These are phyloP conservation scores for Phyllopteryx taeniolatus DNA, from an alignment of 2,113 vertebrate genomes.

Conservation along the genomic window DNA sequence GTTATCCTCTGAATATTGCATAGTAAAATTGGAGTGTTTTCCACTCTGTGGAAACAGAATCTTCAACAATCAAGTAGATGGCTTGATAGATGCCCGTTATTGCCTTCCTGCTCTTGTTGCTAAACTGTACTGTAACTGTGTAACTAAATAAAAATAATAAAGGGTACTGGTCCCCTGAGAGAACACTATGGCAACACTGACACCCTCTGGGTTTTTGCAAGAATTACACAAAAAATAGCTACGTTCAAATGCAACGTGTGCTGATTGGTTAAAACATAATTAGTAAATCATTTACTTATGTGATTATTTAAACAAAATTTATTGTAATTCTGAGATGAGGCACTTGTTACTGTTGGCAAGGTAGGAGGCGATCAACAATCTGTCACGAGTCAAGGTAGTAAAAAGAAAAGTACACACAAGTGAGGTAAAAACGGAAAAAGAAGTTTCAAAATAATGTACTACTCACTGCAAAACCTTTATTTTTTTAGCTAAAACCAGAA, in stretches of 20 bases:
- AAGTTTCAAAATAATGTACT: too few relatives aligned
- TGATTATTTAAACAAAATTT: background rate
- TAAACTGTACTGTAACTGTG: too few relatives aligned
- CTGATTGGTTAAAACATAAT: background rate
- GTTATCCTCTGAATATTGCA: background rate
- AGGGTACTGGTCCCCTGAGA: background rate
- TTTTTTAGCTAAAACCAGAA: too few relatives aligned
- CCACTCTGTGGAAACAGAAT: background rate
- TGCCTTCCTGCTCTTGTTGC: too few relatives aligned
- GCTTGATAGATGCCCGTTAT: too few relatives aligned
- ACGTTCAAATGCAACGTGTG: background rate
- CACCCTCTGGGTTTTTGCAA: constrained; percentile 27
- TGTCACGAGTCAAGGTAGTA: too few relatives aligned
- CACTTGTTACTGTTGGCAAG: background rate
- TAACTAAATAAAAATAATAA: background rate
- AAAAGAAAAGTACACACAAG: too few relatives aligned
- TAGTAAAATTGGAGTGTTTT: background rate
- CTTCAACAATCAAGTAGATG: background rate
- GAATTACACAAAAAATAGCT: constrained; percentile 28
- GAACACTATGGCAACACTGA: constrained; percentile 30
- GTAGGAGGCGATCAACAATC: too few relatives aligned
- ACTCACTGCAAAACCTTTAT: too few relatives aligned
- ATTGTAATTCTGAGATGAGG: background rate
- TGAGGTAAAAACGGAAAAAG: too few relatives aligned
- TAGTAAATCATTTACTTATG: background rate